Evolutionary conservation across 2,797 vertebrate genomes (phyloP).

Genomic region (Spheniscus humboldti): DNA sequence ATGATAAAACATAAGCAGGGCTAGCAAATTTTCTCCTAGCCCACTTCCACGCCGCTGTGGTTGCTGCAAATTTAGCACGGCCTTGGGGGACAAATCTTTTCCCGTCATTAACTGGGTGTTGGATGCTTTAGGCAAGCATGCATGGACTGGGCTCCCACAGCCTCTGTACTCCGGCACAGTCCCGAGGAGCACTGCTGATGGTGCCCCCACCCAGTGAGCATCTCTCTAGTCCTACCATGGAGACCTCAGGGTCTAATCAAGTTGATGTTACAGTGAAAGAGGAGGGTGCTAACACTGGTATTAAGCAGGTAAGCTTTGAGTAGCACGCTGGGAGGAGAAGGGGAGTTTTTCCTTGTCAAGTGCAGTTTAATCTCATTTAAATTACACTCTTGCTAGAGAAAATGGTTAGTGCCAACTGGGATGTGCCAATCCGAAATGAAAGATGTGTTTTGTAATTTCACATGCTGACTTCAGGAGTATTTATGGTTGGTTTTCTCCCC

Average conservation of each 20-base stretch:
- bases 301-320: neutral
- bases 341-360: neutral
- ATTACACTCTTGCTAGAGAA: neutral
- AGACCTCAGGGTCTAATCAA: neutral
- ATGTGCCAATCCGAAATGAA: neutral
- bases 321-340: neutral
- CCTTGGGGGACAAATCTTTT: neutral
- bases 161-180: fast-evolving
- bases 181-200: neutral
- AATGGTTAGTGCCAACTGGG: neutral
- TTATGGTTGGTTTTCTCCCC: neutral
- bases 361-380: neutral
- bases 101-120: neutral
- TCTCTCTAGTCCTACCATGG: neutral
- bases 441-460: neutral
- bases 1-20: neutral
- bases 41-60: neutral
- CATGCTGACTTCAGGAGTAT: neutral
- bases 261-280: neutral
- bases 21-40: neutral
- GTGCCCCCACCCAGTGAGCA: neutral
- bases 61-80: neutral
- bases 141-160: neutral
- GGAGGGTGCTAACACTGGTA: neutral
- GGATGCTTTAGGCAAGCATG: neutral